Base-by-base conservation (phyloP, 2,888 invertebrate species). In the Malthinus flaveolus region DNA sequence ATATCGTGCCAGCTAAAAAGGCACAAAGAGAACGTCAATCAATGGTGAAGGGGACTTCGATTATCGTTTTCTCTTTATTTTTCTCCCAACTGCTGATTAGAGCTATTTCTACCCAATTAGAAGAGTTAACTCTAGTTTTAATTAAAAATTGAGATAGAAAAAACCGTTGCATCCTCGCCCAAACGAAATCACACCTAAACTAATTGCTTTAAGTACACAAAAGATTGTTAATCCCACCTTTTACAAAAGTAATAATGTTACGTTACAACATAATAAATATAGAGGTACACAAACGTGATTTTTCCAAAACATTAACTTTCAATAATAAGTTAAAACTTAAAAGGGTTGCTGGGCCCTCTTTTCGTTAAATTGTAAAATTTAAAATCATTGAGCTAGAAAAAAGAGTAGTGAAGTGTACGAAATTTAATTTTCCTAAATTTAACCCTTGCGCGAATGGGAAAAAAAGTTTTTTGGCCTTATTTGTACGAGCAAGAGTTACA, bases 281-380 rank as follows among this genome's bases (percentile, higher is more conserved):
- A n/a, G n/a, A n/a, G n/a, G n/a, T n/a, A 23, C 23, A 23, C 23
- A 23, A 72, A 73, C 72, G 76, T 76, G 78, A 77, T 77, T 75
- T 77, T 77, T 78, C 75, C 77, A 66, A 74, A 69, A 76, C 77
- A 78, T 78, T 77, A 71, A 72, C 66, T 71, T 56, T 37, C 52
- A 56, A 77, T 73, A 78, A 78, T 73, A 59, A 59, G 34, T 45
- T 35, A 46, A 77, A 78, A 59, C 36, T 45, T 35, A 46, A 77
- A 78, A 76, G 76, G 78, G 76, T 76, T 76, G 76, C 67, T 69
- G 72, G n/a, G n/a, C n/a, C 71, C 71, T 71, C 74, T 75, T 23
- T 74, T 70, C 66, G 69, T 53, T 52, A 62, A 66, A 67, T 59
- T 64, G 51, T 61, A 64, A 59, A 62, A 65, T 66, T 65, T 64